Evolutionary conservation across 2,888 invertebrate genomes (phyloP), one percentile per base, ranked within the genome.

Genomic region (Microctonus hyperodae): DNA sequence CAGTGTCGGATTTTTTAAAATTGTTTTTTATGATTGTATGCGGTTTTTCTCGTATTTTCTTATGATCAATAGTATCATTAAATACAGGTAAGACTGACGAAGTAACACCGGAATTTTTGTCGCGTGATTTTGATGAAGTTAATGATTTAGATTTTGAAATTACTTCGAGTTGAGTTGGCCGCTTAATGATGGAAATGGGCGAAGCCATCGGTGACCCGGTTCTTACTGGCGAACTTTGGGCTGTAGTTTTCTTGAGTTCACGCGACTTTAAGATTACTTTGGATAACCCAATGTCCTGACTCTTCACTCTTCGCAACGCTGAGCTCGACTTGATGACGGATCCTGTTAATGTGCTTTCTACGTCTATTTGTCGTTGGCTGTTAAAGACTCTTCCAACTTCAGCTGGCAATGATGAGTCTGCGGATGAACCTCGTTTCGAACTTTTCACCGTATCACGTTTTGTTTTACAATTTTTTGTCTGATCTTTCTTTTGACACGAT

Each of bases 321-420:
- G 86, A 84, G 13, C 84, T 79, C 31, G 53, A 20, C 56, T 62
- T 70, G 20, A 51, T 35, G 60, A 55, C 64, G 11, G 72, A 64
- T 40, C 67, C 65, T 35, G 68, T 51, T 50, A 61, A 61, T 40
- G 67, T 25, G n/a, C 60, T 68, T 23, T 22, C 56, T 35, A 35
- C 35, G 23, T 68, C 59, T 60, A 50, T 67, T 50, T 70, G 68
- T 25, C 67, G 68, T 28, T 68, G 70, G 48, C 62, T 70, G 22
- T 64, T 69, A 59, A 76, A 62, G 33, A 79, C 63, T 82, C 84
- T 66, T 84, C 85, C 64, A 85, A 83, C 7, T 76, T 89, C 88
- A 28, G 86, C 86, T 0, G 90, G 88, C 0, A 89, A 89, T 0
- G 89, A 89, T 48, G 88, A 78, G 64, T 88, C 88, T 1, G 64